These are phyloP conservation scores for Sminthurinus signatus DNA, from an alignment of 1,140 invertebrate genomes.

Conservation along the genomic window DNA sequence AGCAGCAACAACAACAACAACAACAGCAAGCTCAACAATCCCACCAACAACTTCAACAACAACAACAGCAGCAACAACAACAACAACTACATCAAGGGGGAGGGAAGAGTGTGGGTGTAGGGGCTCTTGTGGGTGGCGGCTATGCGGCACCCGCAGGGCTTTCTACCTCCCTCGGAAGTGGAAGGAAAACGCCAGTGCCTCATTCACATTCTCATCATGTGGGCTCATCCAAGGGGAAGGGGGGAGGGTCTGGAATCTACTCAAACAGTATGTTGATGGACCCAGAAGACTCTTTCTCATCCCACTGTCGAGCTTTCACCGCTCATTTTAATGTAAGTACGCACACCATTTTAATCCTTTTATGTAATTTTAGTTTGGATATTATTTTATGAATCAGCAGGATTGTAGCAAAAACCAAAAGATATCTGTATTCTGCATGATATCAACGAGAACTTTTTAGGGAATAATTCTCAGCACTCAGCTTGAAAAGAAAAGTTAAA, in stretches of 20 bases:
- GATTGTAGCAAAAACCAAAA: too few relatives aligned
- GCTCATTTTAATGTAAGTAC: slow-evolving; percentile 52
- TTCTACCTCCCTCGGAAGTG: slow-evolving; percentile 14
- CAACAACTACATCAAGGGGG: too few relatives aligned
- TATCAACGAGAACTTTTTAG: too few relatives aligned
- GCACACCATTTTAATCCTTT: background rate
- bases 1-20: slow-evolving; percentile 9
- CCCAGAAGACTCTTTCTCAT: slow-evolving; percentile 56
- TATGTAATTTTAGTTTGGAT: background rate
- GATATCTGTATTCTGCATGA: too few relatives aligned
- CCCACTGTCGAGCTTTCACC: slow-evolving; percentile 60
- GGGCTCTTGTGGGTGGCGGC: slow-evolving; percentile 15
- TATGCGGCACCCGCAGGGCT: slow-evolving; percentile 31
- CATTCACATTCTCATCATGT: background rate
- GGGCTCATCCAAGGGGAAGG: slow-evolving; percentile 47
- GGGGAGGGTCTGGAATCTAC: slow-evolving; percentile 34
- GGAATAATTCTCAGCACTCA: too few relatives aligned
- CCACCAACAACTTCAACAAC: background rate
- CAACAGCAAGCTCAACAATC: background rate
- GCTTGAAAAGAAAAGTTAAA: too few relatives aligned
- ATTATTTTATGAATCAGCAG: too few relatives aligned
- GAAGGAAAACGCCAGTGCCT: slow-evolving; percentile 37
- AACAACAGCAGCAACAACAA: background rate
- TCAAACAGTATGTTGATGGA: slow-evolving; percentile 21
- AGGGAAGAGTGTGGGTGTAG: too few relatives aligned